Percentiles rank a stretch among this genome's conserved stretches.
These are phyloP conservation scores for Eupithecia inturbata DNA, from an alignment of 2,888 invertebrate species.

Conservation along the genomic window DNA sequence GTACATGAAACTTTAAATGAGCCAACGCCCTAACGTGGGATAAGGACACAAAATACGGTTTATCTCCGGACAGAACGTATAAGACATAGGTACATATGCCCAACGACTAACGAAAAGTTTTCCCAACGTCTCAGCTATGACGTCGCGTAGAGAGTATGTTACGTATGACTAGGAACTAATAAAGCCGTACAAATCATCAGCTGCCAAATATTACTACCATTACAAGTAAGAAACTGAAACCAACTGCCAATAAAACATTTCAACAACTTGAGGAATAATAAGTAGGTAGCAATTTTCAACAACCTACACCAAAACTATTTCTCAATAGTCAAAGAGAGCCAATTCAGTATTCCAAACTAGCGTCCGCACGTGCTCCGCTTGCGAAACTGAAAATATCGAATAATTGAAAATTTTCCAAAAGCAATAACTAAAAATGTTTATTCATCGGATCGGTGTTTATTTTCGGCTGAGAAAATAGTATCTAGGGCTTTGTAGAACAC, in stretches of 20 bases:
- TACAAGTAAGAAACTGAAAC: conserved; percentile 12
- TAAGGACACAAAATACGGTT: too few species aligned
- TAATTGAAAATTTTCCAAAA: conserved; percentile 33
- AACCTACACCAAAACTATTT: conserved; percentile 27
- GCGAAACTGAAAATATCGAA: conserved; percentile 28
- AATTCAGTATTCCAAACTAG: conserved; percentile 36
- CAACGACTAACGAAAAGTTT: background rate
- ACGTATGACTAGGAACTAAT: background rate
- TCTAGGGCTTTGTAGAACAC: conserved; percentile 1
- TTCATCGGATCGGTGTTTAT: conserved; percentile 15
- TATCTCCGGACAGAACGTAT: too few species aligned
- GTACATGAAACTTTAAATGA: too few species aligned
- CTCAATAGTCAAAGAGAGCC: conserved; percentile 35
- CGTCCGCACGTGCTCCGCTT: conserved; percentile 30
- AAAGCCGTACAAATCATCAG: background rate
- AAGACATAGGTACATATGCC: background rate
- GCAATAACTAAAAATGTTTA: conserved; percentile 30
- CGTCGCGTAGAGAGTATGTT: background rate
- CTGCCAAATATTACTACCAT: background rate
- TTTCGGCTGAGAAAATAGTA: background rate
- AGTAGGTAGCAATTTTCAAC: conserved; percentile 21
- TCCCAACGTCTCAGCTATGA: background rate
- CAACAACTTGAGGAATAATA: conserved; percentile 22
- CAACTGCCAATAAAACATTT: conserved; percentile 20
- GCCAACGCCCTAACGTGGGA: too few species aligned